Conservation (phyloP, 2,888 invertebrate species). For the Teleiodes luculella region DNA sequence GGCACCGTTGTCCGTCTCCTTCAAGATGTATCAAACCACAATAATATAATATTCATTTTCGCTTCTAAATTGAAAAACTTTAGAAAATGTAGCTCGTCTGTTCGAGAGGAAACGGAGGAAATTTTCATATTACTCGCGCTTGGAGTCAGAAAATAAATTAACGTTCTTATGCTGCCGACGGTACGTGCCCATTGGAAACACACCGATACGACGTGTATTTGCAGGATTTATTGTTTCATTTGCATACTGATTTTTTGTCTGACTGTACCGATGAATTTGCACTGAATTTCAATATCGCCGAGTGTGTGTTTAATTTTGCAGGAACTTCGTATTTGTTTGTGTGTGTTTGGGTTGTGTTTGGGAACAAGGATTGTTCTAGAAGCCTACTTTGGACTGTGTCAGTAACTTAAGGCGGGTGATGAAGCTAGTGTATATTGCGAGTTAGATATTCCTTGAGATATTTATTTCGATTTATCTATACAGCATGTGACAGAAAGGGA, state of each 20-base stretch:
- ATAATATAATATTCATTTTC: too few relatives aligned
- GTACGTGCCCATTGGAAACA: slow-evolving; percentile 31
- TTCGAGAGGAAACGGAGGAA: slow-evolving; percentile 34
- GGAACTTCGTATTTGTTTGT: neutral
- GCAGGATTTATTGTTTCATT: slow-evolving; percentile 42
- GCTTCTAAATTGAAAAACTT: too few relatives aligned
- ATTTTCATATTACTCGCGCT: slow-evolving; percentile 43
- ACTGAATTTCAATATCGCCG: neutral
- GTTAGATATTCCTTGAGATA: too few relatives aligned
- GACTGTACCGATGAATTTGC: slow-evolving; percentile 15
- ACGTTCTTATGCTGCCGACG: slow-evolving; percentile 46
- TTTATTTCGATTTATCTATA: too few relatives aligned
- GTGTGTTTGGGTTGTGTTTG: neutral
- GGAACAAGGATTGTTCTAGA: neutral
- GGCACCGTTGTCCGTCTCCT: too few relatives aligned
- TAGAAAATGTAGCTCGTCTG: slow-evolving; percentile 28
- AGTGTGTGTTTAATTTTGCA: neutral
- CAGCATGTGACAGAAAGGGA: too few relatives aligned
- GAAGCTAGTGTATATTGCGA: too few relatives aligned
- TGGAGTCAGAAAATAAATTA: slow-evolving; percentile 45
- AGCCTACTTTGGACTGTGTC: too few relatives aligned
- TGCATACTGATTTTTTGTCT: slow-evolving; percentile 34
- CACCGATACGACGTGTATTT: slow-evolving; percentile 20
- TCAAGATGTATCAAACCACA: too few relatives aligned
- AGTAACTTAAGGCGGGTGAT: too few relatives aligned